These are phyloP conservation scores for Agapostemon virescens DNA, from an alignment of 2,888 invertebrate species.

Conservation along the genomic window DNA sequence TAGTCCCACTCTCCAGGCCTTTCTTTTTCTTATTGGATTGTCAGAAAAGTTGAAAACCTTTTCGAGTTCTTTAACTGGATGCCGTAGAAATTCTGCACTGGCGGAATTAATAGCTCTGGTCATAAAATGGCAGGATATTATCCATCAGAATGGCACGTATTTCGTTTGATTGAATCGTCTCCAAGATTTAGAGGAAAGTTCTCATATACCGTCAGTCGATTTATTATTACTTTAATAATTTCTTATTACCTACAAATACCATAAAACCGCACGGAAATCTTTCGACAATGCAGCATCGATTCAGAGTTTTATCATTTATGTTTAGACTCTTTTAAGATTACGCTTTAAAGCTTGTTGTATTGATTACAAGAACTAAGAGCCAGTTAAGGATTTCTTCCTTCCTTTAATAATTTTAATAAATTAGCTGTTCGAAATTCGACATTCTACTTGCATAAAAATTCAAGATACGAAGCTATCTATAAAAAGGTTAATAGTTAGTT, in stretches of 20 bases:
- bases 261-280: neutral
- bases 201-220: neutral
- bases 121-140: neutral
- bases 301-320: too few relatives aligned
- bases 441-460: too few relatives aligned
- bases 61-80: constrained; percentile 8
- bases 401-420: too few relatives aligned
- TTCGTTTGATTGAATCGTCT: neutral
- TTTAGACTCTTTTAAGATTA: too few relatives aligned
- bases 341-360: too few relatives aligned
- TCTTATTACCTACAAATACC: neutral
- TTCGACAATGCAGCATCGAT: too few relatives aligned
- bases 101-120: neutral
- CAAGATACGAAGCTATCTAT: too few relatives aligned
- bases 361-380: too few relatives aligned
- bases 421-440: too few relatives aligned
- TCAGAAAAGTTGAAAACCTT: constrained; percentile 3
- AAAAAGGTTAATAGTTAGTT: too few relatives aligned
- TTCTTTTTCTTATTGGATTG: constrained; percentile 3
- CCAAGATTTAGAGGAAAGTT: neutral
- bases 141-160: neutral
- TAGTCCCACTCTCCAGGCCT: neutral
- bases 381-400: too few relatives aligned
- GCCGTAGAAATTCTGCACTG: neutral
- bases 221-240: neutral